Evolutionary conservation across 2,797 vertebrate genomes (phyloP), one percentile per base, ranked within the genome.

Genomic region (Coracias cyanogaster): DNA sequence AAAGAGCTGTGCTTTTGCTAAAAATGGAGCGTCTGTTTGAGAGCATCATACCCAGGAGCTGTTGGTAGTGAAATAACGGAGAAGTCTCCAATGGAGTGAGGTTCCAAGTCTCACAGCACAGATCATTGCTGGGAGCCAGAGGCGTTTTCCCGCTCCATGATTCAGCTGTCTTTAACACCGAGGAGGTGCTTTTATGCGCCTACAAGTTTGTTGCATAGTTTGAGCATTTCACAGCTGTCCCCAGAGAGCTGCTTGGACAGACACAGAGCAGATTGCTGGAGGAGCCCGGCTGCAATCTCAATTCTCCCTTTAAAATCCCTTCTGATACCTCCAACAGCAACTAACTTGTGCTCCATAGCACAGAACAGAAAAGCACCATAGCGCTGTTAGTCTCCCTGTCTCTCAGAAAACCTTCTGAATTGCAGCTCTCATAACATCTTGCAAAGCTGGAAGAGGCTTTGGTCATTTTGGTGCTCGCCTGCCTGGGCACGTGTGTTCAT

Each of bases 181-280:
- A 33, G 31, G 1, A 3, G 3, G 2, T 37, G 37, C 10, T 1
- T 43, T 45, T 20, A 0, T 28, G 18, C 71, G 11, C 37, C 78
- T n/a, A 4, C 1, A 5, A 3, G 12, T 52, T 66, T 31, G 2
- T 45, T 82, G 45, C 0, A 1, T 14, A 18, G 45, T 28, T 61
- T 4, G 26, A 80, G 28, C 51, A 13, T 70, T 90, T 73, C 73
- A 24, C 71, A 64, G 1, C 20, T 41, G 58, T 45, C 45, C 76
- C 60, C 4, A 0, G 1, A 10, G 41, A 29, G 86, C 60, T 73
- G 67, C 35, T 12, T 45, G 71, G 55, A 17, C 62, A 41, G 66
- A 22, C 81, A n/a, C 49, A 33, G 71, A 7, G 77, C 28, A 7
- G 22, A 0, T 21, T 8, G 45, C 66, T 62, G 88, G 51, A 93